A percentile compares a stretch with the other conserved stretches of the same genome.
Evolutionary conservation across 2,888 invertebrate genomes (phyloP).

Genomic region (Cacoxenus indagator): DNA sequence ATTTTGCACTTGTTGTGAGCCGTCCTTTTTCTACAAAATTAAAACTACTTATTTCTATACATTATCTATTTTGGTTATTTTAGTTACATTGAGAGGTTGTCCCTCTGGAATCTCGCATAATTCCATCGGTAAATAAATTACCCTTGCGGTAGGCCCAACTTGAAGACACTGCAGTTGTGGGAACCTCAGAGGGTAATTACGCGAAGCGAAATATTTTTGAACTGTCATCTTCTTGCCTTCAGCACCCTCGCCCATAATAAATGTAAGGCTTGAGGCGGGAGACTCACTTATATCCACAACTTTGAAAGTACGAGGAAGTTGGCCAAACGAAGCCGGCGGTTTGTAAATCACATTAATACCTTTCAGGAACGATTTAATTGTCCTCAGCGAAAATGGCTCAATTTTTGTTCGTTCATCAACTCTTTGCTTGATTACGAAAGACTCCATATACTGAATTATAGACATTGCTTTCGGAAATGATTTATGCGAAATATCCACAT

Average conservation of each 20-base stretch:
- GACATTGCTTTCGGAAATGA: constrained; percentile 77
- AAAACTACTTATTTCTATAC: background rate
- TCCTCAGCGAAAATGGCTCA: background rate
- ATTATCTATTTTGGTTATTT: background rate
- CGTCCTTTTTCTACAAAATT: constrained; percentile 76
- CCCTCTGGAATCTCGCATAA: constrained; percentile 83
- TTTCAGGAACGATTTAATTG: constrained; percentile 44
- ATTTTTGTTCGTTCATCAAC: constrained; percentile 26
- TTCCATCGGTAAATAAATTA: constrained; percentile 87
- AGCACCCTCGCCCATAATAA: constrained; percentile 53
- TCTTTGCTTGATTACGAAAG: constrained; percentile 45
- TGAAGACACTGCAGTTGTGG: constrained; percentile 87
- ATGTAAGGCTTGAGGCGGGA: constrained; percentile 67
- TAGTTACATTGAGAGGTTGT: constrained; percentile 76
- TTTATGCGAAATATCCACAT: constrained; percentile 91
- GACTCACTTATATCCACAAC: constrained; percentile 30
- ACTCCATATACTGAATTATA: constrained; percentile 71
- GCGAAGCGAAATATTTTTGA: constrained; percentile 53
- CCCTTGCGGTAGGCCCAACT: constrained; percentile 80
- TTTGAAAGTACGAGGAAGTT: constrained; percentile 48
- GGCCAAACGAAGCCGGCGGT: constrained; percentile 57
- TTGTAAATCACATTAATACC: constrained; percentile 59
- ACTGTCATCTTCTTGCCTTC: constrained; percentile 69
- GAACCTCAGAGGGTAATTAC: constrained; percentile 70
- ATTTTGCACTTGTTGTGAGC: constrained; percentile 83